Conservation (phyloP, 2,797 vertebrate genomes). For the Paramormyrops hopkinsi region DNA sequence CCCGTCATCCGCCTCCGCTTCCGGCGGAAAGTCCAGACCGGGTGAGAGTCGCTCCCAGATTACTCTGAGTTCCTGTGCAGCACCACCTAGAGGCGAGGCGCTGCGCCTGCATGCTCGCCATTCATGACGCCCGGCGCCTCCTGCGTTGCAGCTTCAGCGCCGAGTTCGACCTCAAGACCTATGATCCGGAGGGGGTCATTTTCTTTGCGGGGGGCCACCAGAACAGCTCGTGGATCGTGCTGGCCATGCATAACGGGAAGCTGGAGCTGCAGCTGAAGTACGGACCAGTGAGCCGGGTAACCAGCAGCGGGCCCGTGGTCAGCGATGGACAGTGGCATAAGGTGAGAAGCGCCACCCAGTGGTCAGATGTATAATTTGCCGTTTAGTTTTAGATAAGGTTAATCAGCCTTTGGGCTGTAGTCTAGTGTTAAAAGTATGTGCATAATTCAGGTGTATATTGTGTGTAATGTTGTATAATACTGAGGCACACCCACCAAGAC, state of each 20-base stretch:
- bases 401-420: neutral
- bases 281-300: conserved; percentile 73
- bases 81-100: neutral
- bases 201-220: conserved; percentile 90
- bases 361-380: neutral
- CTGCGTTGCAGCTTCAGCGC: conserved; percentile 74
- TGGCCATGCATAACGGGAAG: conserved; percentile 79
- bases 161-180: conserved; percentile 94
- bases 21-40: conserved; percentile 77
- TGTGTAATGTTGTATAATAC: neutral
- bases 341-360: conserved; percentile 51
- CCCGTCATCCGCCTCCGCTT: conserved; percentile 85
- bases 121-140: neutral
- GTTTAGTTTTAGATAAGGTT: neutral
- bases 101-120: neutral
- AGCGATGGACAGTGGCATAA: conserved; percentile 91
- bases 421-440: neutral
- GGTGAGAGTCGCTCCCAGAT: conserved; percentile 58
- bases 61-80: neutral
- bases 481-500: neutral
- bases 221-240: conserved; percentile 85
- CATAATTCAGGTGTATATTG: neutral
- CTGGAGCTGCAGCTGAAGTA: conserved; percentile 91
- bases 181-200: conserved; percentile 86
- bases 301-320: conserved; percentile 81